phyloP scores from a whole-genome alignment of 2,797 vertebrate species.

The Micropoecilia bifurca region DNA sequence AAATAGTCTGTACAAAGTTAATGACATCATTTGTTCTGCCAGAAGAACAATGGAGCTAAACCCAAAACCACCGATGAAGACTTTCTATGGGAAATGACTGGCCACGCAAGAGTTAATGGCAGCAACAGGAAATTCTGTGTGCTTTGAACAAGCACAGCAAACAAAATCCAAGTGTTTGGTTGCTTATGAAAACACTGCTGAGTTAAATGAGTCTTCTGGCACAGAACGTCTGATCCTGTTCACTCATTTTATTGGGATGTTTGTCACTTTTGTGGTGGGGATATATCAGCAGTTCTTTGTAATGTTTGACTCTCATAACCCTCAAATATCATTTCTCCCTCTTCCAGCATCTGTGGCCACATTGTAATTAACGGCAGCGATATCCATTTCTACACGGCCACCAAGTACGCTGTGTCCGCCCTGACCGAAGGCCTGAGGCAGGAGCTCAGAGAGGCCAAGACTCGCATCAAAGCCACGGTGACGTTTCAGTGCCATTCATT shows the following conservation, averaged over 20 bases:
- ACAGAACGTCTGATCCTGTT: not conserved
- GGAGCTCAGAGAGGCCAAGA: constrained; percentile 3
- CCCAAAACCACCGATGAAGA: not conserved
- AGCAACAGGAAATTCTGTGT: not conserved
- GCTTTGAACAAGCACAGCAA: not conserved
- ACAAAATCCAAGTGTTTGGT: not conserved
- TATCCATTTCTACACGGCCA: not conserved
- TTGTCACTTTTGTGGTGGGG: not conserved
- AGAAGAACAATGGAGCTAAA: not conserved
- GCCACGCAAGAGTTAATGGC: not conserved
- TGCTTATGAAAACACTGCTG: not conserved
- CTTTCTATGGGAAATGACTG: not conserved
- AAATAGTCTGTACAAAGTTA: not conserved
- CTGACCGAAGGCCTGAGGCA: constrained; percentile 8
- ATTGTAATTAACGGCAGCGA: not conserved
- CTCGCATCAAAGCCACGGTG: constrained; percentile 2
- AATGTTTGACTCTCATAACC: not conserved
- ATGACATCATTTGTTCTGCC: not conserved
- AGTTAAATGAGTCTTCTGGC: not conserved
- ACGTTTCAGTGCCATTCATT: not conserved
- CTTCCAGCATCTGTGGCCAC: constrained; percentile 5
- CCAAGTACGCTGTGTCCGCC: not conserved
- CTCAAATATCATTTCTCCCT: not conserved
- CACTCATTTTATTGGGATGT: not conserved
- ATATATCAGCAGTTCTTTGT: not conserved